Evolutionary conservation across 2,797 vertebrate species (phyloP), one percentile per base, ranked within the genome.

Genomic region (Morelia viridis): DNA sequence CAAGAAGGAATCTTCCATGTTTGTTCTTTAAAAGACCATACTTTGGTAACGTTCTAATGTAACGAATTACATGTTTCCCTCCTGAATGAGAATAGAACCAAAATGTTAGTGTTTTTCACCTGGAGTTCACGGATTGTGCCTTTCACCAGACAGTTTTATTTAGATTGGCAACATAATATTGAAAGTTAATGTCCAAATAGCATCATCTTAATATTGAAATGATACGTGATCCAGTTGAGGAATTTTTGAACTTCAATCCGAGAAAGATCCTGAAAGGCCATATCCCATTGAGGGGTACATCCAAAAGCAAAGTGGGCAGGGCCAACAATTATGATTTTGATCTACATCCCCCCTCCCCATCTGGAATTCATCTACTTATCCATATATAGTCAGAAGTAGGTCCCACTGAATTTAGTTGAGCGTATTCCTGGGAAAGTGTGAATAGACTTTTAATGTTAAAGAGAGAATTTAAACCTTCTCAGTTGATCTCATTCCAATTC

Each of bases 1-100:
- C 97, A 99, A 93, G 97, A 97, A 95, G 99, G 99, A 95, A 97
- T 98, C 94, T 98, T 99, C 97, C 98, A 99, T 96, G 98, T 99
- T 97, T 98, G 98, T 96, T 98, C 99, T 41, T 96, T 99, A 89
- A 98, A 98, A 95, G 98, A 99, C 95, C 97, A 97, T 95, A 93
- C 96, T 57, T 96, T 99, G 98, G 99, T 99, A 99, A 97, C 94
- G 90, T 94, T 94, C 94, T 68, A 93, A 86, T 80, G 93, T 92
- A 46, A 22, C 11, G 46, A 89, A 71, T 93, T 95, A 85, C 86
- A 76, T 5, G 86, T 71, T 64, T 93, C 61, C 65, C 64, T 35
- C 93, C 92, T 93, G 68, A 94, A 46, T 93, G 93, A 65, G 62
- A 0, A 0, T 91, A 90, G 80, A 92, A 93, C 60, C 15, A 71